Evolutionary conservation across 2,888 invertebrate species (phyloP), one percentile per base, ranked within the genome.

Genomic region (Branchinecta sandiegonensis): DNA sequence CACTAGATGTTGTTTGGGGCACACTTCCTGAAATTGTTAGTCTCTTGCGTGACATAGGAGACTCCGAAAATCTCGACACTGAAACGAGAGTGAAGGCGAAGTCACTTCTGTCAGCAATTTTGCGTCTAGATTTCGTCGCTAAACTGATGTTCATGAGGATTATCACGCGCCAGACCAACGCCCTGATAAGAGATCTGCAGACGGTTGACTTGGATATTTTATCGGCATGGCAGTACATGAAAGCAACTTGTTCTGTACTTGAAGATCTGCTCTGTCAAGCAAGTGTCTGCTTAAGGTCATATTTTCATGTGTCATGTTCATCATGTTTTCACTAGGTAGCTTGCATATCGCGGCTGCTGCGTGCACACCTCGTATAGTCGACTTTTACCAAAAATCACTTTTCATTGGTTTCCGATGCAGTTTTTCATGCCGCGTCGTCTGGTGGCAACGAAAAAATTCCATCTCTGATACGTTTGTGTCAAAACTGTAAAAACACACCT

Each of bases 1-100:
- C 66, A 23, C 66, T 66, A 46, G 66, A n/a, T 23, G 66, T 47
- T 66, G 17, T 37, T 46, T 66, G 66, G 17, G 47, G 66, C 46
- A 17, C 66, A n/a, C 66, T 66, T 66, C 66, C 23, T 23, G 23
- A 2, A 23, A 23, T 2, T 23, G 9, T 9, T 9, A 56, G 10
- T 56, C 8, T 56, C 56, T 56, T 56, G 56, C 10, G 56, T 56
- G 56, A 56, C 56, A 56, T 9, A 56, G 56, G 56, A 56, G 9
- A 56, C 1, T 8, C 8, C 8, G 56, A 56, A 8, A 14, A 56
- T 56, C 9, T 56, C 56, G 10, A 56, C 8, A 56, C 66, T 7
- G 0, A 8, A 56, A 56, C 56, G 56, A 56, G 56, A 56, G 8
- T 56, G 56, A 56, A 9, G 17, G n/a, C 8, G 10, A 8, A 56